Evolutionary conservation across 2,113 vertebrate genomes (phyloP).

Genomic region (Nesogale talazaci): DNA sequence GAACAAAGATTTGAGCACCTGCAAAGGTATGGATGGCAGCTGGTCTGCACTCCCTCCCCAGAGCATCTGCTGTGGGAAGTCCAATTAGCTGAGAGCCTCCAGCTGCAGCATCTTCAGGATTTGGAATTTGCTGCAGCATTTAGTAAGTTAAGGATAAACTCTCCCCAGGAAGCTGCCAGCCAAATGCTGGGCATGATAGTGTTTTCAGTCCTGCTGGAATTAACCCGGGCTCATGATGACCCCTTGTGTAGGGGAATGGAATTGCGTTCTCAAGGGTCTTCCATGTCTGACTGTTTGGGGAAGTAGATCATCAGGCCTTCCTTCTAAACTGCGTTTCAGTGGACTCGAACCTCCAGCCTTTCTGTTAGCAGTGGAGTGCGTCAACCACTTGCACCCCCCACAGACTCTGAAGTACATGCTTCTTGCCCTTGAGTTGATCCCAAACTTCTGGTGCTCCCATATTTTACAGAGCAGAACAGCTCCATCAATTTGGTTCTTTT

Average conservation of each 20-base stretch:
- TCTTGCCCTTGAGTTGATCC: background rate
- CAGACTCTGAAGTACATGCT: background rate
- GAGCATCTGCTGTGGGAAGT: background rate
- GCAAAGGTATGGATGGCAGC: background rate
- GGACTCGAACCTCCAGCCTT: background rate
- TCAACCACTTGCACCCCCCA: background rate
- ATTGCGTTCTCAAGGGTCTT: background rate
- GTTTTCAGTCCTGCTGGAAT: background rate
- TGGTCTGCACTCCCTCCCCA: constrained; percentile 21
- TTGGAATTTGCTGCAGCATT: background rate
- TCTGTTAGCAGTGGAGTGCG: background rate
- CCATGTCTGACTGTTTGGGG: background rate
- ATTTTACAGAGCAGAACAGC: background rate
- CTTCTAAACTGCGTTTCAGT: background rate
- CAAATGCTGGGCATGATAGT: background rate
- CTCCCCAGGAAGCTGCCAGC: background rate
- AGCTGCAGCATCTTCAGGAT: background rate
- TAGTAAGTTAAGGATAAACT: background rate
- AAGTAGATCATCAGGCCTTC: background rate
- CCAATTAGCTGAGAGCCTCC: background rate
- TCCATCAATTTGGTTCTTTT: background rate
- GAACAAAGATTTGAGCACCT: background rate
- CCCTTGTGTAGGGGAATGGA: background rate
- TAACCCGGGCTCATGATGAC: background rate
- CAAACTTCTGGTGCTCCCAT: background rate